Evolutionary conservation across 1,140 invertebrate species (phyloP), one percentile per base, ranked within the genome.

Genomic region (Pseudomyrmex flavicornis): DNA sequence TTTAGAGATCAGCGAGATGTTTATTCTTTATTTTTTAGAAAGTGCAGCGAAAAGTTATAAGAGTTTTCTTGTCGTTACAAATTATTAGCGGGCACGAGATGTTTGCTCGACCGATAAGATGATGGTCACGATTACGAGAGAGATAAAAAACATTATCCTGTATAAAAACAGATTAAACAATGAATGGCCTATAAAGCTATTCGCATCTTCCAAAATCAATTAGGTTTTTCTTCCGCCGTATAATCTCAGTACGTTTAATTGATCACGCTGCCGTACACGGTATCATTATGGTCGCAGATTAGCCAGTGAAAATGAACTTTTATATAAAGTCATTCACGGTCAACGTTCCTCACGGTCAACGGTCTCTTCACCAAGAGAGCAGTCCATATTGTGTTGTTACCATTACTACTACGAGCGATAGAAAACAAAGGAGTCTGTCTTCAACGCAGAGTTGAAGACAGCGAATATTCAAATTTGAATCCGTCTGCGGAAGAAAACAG

Each of bases 241-340:
- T 7, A 48, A 13, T 17, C 48, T 70, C 66, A 54, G 12, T 50
- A 22, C 56, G 15, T 20, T 61, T 54, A 48, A 72, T 70, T 54
- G 65, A 70, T 72, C 48, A 35, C 12, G 26, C 20, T 74, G 59
- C 66, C 26, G 15, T 22, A 12, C 5, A 3, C 22, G 22, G 58
- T 44, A 48, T 46, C 26, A 2, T 48, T 46, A 35, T 22, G n/a
- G 20, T 35, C 48, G 22, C 59, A 70, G 46, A 70, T 59, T 50
- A 80, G 35, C 66, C 44, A 22, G 56, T 15, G 44, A 72, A 70
- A 72, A 80, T 17, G 56, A 46, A 50, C 54, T 46, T 70, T 72
- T 26, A 35, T 26, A 35, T 35, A 80, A 70, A 70, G 76, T 72
- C 66, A 80, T 62, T 80, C 56, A 70, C 54, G 35, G 35, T 35